These are phyloP conservation scores for Pachydiplax longipennis DNA, from an alignment of 2,888 invertebrate species.

Conservation along the genomic window DNA sequence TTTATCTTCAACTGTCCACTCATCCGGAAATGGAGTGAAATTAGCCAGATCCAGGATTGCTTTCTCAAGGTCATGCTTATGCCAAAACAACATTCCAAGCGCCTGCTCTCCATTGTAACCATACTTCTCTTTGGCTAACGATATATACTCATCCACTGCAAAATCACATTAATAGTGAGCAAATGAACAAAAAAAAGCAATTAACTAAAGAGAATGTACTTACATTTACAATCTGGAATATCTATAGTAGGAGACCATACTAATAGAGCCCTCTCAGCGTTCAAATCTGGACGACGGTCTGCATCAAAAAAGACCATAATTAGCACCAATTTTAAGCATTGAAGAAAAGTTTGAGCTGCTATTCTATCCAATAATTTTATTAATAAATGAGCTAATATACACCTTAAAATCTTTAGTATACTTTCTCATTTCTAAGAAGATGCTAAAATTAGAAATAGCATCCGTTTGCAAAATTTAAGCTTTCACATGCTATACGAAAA, in stretches of 20 bases:
- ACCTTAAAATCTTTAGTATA: too few species aligned
- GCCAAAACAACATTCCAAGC: constrained; percentile 97
- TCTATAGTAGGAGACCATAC: constrained; percentile 95
- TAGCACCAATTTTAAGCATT: not conserved
- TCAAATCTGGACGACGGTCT: constrained; percentile 74
- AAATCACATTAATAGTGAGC: constrained; percentile 50
- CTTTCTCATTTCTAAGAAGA: too few species aligned
- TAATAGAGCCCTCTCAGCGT: constrained; percentile 80
- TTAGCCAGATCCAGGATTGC: constrained; percentile 94
- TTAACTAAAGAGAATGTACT: constrained; percentile 56
- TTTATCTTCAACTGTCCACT: constrained; percentile 98
- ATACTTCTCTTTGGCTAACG: constrained; percentile 94
- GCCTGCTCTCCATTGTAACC: constrained; percentile 98
- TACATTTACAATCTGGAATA: constrained; percentile 89
- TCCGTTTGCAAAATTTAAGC: too few species aligned
- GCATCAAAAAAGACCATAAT: constrained; percentile 52
- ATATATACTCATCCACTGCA: constrained; percentile 94
- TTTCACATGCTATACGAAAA: too few species aligned
- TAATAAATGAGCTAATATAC: too few species aligned
- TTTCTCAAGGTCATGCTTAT: constrained; percentile 92
- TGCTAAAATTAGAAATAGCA: too few species aligned
- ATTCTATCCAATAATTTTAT: too few species aligned
- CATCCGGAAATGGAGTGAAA: constrained; percentile 96
- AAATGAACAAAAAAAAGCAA: not conserved
- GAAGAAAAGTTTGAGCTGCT: not conserved